Percentiles rank a stretch among this genome's conserved stretches.
phyloP scores from a whole-genome alignment of 2,888 invertebrate genomes.

The Lepidocyrtoides sp. region DNA sequence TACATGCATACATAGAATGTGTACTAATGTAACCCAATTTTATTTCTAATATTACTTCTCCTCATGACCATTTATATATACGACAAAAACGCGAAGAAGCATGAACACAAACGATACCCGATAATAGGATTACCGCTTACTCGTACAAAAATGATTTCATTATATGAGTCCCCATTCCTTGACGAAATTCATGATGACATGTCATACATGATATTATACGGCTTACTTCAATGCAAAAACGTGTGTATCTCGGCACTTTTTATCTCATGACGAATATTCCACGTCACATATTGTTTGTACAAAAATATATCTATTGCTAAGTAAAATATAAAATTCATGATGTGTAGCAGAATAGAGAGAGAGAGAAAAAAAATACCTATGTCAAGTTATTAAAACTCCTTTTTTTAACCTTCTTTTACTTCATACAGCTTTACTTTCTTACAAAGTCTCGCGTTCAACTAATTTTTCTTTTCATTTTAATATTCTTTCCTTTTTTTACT shows the following conservation, averaged over 20 bases:
- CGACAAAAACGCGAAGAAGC: not conserved
- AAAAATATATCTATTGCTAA: not conserved
- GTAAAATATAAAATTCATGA: not conserved
- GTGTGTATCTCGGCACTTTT: not conserved
- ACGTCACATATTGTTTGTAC: not conserved
- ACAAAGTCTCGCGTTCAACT: not conserved
- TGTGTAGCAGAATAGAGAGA: not conserved
- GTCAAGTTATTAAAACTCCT: not conserved
- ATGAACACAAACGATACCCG: not conserved
- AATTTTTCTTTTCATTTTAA: not conserved
- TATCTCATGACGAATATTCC: not conserved
- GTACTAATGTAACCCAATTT: not conserved
- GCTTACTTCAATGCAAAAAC: not conserved
- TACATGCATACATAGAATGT: too few species aligned
- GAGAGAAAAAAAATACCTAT: not conserved
- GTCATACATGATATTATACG: not conserved
- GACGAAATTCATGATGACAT: not conserved
- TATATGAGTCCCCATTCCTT: not conserved
- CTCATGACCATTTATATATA: too few species aligned
- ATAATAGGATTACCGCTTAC: slow-evolving; percentile 22
- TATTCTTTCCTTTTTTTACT: not conserved
- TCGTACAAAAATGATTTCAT: slow-evolving; percentile 1
- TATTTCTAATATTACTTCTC: not conserved
- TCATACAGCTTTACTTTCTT: too few species aligned
- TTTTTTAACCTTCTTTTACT: too few species aligned